Base-by-base conservation (phyloP, 2,888 invertebrate species). In the Sphaerophoria taeniata region DNA sequence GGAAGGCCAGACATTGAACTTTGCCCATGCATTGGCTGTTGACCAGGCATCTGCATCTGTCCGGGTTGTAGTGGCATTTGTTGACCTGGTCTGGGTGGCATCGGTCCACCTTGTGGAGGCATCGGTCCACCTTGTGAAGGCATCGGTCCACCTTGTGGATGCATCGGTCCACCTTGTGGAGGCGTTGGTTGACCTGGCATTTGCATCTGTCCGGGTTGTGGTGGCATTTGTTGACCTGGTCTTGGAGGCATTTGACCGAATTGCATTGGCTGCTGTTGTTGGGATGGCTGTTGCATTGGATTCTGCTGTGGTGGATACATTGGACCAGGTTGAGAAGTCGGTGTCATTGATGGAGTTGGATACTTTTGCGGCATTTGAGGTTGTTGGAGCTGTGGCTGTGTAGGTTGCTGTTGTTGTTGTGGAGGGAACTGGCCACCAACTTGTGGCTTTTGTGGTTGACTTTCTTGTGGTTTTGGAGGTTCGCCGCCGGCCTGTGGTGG, bases 101-200 rank as follows among this genome's bases (percentile, higher is more conserved):
- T 75, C 34, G 83, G 87, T 39, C 87, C 88, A 34, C 87, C 81
- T 12, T 74, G 47, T 56, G 58, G 73, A 53, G 87, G 88, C 87
- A 81, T 89, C 87, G 87, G 89, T 88, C 88, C 88, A 87, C 65
- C n/a, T 2, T 63, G 63, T 39, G 58, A 43, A 43, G 70, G 65
- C 56, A 80, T 63, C 34, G 55, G 43, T 7, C 63, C 53, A 14
- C 36, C 67, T 33, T 56, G 65, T 45, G 70, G 69, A 14, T 60
- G 76, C 31, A 75, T 47, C 49, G 16, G 16, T 4, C 70, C 65
- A 1, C 69, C 47, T 16, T 74, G 73, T 16, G 56, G 60, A 39
- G 71, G 47, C 71, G 67, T 65, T 24, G 65, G 76, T 89, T 89
- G 89, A 82, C 75, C 89, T 53, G 89, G 88, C 24, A n/a, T n/a